Conservation (phyloP, 23 tunicate genomes). For the Phallusia fumigata region DNA sequence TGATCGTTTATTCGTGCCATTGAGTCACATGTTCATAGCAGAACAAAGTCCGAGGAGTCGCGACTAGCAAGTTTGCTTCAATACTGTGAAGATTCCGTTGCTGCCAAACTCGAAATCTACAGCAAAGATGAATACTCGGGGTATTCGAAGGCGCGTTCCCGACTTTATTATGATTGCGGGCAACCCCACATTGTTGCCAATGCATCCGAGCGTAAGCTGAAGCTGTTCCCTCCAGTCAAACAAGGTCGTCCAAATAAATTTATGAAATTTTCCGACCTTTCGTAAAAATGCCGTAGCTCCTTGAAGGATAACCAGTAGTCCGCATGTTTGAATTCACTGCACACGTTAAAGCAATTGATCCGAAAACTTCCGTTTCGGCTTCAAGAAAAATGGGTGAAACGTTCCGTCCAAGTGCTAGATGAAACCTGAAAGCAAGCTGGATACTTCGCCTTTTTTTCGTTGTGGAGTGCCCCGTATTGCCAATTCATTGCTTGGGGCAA, state of each 20-base stretch:
- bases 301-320: background rate
- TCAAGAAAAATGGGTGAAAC: background rate
- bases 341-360: background rate
- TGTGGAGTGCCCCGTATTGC: background rate
- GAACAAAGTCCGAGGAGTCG: background rate
- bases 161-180: background rate
- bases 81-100: background rate
- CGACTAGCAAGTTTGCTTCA: background rate
- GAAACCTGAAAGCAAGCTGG: background rate
- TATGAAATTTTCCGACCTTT: background rate
- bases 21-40: slow-evolving; percentile 3
- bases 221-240: background rate
- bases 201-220: background rate
- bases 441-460: background rate
- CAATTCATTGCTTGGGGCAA: background rate
- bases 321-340: background rate
- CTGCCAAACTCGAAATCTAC: slow-evolving; percentile 8
- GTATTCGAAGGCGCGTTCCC: background rate
- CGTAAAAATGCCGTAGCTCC: background rate
- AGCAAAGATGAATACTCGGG: background rate
- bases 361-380: background rate
- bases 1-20: background rate
- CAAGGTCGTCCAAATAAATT: background rate
- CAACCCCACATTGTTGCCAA: slow-evolving; percentile 14
- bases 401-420: background rate